These are phyloP conservation scores for Phallusia fumigata DNA, from an alignment of 23 tunicate genomes.

Conservation along the genomic window DNA sequence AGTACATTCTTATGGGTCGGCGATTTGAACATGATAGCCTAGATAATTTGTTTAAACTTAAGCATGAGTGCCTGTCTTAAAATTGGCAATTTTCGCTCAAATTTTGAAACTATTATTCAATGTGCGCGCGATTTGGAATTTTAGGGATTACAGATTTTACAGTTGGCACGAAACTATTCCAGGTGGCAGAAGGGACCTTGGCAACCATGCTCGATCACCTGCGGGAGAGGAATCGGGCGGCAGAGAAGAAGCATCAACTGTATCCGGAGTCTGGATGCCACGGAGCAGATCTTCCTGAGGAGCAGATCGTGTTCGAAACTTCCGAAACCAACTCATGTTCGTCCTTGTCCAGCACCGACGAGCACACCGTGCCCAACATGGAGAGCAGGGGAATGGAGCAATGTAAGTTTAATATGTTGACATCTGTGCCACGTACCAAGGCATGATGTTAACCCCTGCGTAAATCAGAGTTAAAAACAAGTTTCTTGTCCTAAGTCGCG, in stretches of 20 bases:
- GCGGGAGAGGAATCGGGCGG: constrained; percentile 57
- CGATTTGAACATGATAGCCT: no score
- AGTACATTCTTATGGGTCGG: no score
- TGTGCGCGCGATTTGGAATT: no score
- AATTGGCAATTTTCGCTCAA: no score
- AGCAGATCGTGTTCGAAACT: constrained; percentile 36
- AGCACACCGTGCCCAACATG: constrained; percentile 64
- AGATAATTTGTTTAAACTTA: no score
- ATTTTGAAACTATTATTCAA: no score
- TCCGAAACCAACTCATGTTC: constrained; percentile 30
- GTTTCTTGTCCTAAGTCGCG: no score
- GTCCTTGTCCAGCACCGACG: constrained; percentile 41
- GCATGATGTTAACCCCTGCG: no score
- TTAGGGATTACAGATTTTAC: no score
- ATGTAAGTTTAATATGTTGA: constrained; percentile 28
- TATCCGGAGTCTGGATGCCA: constrained; percentile 39
- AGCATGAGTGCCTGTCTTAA: no score
- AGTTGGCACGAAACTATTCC: neutral
- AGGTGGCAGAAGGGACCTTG: constrained; percentile 77
- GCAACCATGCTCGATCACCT: constrained; percentile 76
- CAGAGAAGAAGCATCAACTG: constrained; percentile 58
- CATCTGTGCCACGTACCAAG: no score
- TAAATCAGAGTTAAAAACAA: no score
- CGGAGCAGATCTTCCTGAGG: constrained; percentile 45
- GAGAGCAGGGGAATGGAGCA: constrained; percentile 59